Evolutionary conservation across 2,888 invertebrate genomes (phyloP).

Genomic region (Priocnemis perturbator): DNA sequence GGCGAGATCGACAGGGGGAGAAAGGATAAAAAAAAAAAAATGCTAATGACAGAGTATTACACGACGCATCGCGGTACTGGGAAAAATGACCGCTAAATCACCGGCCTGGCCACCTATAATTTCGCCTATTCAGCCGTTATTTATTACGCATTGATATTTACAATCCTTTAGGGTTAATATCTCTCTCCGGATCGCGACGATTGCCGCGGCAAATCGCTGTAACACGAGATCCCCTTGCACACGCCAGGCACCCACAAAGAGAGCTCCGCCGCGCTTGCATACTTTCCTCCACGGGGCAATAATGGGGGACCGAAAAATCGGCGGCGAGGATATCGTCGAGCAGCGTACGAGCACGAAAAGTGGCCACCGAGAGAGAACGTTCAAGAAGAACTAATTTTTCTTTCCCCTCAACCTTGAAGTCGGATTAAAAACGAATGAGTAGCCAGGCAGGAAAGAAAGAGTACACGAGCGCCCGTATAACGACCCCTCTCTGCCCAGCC

Average conservation of each 20-base stretch:
- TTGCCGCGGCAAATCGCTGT: conserved; percentile 26
- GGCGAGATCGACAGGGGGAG: neutral
- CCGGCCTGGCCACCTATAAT: conserved; percentile 34
- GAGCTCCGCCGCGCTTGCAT: neutral
- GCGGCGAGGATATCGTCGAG: too few relatives aligned
- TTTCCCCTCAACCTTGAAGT: too few relatives aligned
- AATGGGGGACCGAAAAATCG: too few relatives aligned
- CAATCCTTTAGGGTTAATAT: conserved; percentile 40
- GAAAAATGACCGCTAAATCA: conserved; percentile 30
- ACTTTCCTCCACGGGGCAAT: conserved; percentile 1
- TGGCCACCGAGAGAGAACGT: too few relatives aligned
- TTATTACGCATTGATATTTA: conserved; percentile 41
- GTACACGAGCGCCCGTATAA: too few relatives aligned
- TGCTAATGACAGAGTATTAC: conserved; percentile 37
- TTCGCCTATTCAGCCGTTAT: conserved; percentile 33
- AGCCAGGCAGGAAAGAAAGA: too few relatives aligned
- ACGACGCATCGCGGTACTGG: conserved; percentile 17
- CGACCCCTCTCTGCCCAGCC: too few relatives aligned
- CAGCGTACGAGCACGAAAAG: too few relatives aligned
- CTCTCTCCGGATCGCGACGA: conserved; percentile 36
- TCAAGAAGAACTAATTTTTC: too few relatives aligned
- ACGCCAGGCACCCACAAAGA: conserved; percentile 16
- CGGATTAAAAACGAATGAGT: too few relatives aligned
- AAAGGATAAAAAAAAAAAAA: neutral
- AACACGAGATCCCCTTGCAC: conserved; percentile 26